Percentiles rank a stretch among this genome's conserved stretches.
phyloP scores from a whole-genome alignment of 1,140 invertebrate species.

The Paralvinella palmiformis region DNA sequence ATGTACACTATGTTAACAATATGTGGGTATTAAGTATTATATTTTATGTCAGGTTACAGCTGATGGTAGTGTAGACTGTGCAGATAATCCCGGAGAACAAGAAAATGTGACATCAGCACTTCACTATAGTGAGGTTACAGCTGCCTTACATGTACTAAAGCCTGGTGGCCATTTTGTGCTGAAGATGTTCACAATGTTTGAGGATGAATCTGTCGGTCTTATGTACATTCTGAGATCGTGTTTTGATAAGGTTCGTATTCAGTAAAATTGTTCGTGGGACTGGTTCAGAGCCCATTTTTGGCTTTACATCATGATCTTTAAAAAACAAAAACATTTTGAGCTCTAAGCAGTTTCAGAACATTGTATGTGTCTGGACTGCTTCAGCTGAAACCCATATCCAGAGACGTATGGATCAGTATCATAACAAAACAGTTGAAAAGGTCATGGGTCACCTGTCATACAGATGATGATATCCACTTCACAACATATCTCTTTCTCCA shows the following conservation, averaged over 20 bases:
- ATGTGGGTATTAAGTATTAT: too few relatives aligned
- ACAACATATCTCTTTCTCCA: too few relatives aligned
- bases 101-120: slow-evolving; percentile 69
- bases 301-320: neutral
- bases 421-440: neutral
- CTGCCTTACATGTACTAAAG: slow-evolving; percentile 67
- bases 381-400: neutral
- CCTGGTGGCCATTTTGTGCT: slow-evolving; percentile 71
- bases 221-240: slow-evolving; percentile 72
- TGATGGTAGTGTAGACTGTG: slow-evolving; percentile 88
- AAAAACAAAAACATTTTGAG: neutral
- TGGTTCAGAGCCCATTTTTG: neutral
- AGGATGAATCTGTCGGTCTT: slow-evolving; percentile 69
- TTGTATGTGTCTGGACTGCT: neutral
- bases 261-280: neutral
- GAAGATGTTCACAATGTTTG: slow-evolving; percentile 91
- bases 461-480: too few relatives aligned
- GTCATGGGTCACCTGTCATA: too few relatives aligned
- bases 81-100: slow-evolving; percentile 74
- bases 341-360: neutral
- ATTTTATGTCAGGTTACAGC: slow-evolving; percentile 65
- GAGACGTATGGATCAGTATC: neutral
- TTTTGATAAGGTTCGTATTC: slow-evolving; percentile 60
- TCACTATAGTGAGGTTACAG: slow-evolving; percentile 74
- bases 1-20: too few relatives aligned